Conservation (phyloP, 2,113 vertebrate genomes). For the Bettongia penicillata region DNA sequence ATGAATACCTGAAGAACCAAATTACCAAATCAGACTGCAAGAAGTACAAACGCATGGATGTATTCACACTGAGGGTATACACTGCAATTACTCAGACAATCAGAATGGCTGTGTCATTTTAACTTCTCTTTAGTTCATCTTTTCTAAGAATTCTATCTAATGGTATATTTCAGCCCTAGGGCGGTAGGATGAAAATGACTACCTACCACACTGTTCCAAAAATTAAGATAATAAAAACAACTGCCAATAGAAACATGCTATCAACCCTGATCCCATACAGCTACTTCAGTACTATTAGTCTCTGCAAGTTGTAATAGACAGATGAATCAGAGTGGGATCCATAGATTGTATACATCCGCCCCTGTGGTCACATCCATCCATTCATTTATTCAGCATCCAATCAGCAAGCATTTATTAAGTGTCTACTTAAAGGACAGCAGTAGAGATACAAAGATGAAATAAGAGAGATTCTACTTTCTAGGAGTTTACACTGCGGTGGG, state of each 20-base stretch:
- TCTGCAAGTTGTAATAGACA: constrained; percentile 59
- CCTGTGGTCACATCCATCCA: constrained; percentile 61
- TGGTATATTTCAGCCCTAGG: constrained; percentile 34
- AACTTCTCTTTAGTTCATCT: constrained; percentile 47
- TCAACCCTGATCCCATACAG: constrained; percentile 59
- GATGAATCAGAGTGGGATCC: constrained; percentile 71
- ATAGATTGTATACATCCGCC: constrained; percentile 68
- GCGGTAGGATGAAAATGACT: constrained; percentile 62
- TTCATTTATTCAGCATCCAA: not conserved
- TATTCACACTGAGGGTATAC: not conserved
- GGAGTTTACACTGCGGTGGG: not conserved
- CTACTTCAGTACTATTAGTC: constrained; percentile 53
- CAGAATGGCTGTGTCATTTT: not conserved
- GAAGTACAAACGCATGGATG: not conserved
- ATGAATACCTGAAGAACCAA: not conserved
- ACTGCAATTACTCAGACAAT: not conserved
- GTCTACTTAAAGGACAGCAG: not conserved
- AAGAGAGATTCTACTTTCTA: not conserved
- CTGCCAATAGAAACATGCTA: constrained; percentile 64
- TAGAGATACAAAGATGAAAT: not conserved
- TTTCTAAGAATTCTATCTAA: constrained; percentile 42
- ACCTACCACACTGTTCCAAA: constrained; percentile 49
- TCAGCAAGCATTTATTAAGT: not conserved
- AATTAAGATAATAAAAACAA: constrained; percentile 58
- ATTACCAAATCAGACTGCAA: not conserved